Evolutionary conservation across 2,888 invertebrate species (phyloP), one percentile per base, ranked within the genome.

Genomic region (Iselma pallidipennis): DNA sequence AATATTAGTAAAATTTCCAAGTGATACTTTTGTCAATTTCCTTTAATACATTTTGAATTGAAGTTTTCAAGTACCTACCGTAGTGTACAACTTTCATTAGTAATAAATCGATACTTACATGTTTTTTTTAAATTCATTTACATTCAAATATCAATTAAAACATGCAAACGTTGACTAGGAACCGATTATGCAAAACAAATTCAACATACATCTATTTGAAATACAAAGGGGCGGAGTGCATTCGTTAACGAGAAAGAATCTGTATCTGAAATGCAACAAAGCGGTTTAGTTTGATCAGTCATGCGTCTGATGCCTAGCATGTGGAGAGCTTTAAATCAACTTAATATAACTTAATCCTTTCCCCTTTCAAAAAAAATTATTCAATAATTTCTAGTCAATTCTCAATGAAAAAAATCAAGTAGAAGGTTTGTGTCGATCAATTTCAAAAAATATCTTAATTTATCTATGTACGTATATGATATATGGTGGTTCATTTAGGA

Each of bases 111-210:
- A n/a, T n/a, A n/a, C n/a, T n/a, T n/a, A n/a, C n/a, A n/a, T n/a
- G n/a, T n/a, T n/a, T n/a, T n/a, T n/a, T n/a, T n/a, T n/a, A n/a
- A n/a, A n/a, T n/a, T n/a, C n/a, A n/a, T n/a, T n/a, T n/a, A n/a
- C 55, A 55, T 55, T 60, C 51, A 60, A 55, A 55, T 65, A 66
- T 63, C 70, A 70, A 71, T 73, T 72, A 73, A 67, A 71, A 64
- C 67, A 68, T 45, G 69, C 73, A 70, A 64, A 71, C 73, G 71
- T 75, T 71, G 72, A 72, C 69, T 63, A 68, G 67, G 65, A 67
- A 72, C 70, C 69, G 71, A 71, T 74, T 73, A 70, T 71, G 66
- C 67, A 66, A 73, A 74, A 72, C 68, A 66, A 71, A 74, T 71
- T 68, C 66, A 71, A 72, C 74, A 73, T 72, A 73, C 71, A 71